Conservation (phyloP, 2,113 vertebrate genomes). For the Cacatua alba region DNA sequence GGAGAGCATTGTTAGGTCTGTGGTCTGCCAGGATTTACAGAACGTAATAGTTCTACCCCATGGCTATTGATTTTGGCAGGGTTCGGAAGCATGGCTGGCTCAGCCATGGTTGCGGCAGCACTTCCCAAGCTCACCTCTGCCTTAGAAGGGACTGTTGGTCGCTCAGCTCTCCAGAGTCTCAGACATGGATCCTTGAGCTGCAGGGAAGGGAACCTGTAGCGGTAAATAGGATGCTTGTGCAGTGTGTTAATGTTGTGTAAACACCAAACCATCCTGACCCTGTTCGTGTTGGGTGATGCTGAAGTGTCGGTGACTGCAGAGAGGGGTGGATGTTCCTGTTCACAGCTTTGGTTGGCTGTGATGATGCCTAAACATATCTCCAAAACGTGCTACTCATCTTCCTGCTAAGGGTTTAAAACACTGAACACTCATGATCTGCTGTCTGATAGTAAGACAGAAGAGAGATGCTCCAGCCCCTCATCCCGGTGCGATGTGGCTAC, state of each 20-base stretch:
- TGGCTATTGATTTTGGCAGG: constrained; percentile 18
- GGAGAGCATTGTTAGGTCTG: not conserved
- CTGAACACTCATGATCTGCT: not conserved
- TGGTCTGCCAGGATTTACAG: not conserved
- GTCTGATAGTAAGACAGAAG: not conserved
- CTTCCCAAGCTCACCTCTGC: not conserved
- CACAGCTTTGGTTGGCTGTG: not conserved
- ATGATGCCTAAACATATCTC: not conserved
- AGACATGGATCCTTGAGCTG: not conserved
- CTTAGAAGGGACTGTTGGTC: not conserved
- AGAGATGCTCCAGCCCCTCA: not conserved
- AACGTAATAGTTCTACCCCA: not conserved
- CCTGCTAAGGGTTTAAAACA: not conserved
- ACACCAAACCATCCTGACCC: not conserved
- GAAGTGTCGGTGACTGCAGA: fast-evolving
- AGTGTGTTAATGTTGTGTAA: fast-evolving
- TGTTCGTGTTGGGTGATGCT: not conserved
- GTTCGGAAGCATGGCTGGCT: not conserved
- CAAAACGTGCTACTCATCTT: fast-evolving
- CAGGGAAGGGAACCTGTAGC: not conserved
- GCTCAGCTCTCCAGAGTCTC: fast-evolving
- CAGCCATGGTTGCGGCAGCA: not conserved
- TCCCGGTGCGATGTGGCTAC: not conserved
- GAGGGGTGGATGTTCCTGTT: not conserved
- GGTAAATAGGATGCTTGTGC: not conserved